These are phyloP conservation scores for Sebastes reedi DNA, from an alignment of 2,797 vertebrate species.

Conservation along the genomic window DNA sequence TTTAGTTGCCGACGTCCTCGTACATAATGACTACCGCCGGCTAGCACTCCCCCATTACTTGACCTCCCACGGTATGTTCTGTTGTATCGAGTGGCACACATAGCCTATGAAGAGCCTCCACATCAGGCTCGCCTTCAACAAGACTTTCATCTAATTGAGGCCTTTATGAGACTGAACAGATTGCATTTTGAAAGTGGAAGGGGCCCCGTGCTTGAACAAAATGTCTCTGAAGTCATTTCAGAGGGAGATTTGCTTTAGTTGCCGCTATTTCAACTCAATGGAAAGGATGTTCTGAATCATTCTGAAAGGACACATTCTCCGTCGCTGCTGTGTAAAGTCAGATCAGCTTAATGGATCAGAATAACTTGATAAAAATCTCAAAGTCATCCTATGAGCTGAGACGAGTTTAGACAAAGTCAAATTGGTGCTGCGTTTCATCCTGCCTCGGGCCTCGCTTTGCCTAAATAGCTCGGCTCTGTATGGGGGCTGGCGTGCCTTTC, in stretches of 20 bases:
- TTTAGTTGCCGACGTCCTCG: conserved; percentile 22
- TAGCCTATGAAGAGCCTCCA: conserved; percentile 37
- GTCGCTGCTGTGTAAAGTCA: not conserved
- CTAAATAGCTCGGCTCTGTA: not conserved
- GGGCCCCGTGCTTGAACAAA: conserved; percentile 20
- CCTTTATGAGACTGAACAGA: conserved; percentile 46
- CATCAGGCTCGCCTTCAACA: conserved; percentile 16
- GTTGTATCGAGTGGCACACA: conserved; percentile 24
- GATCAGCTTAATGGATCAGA: conserved; percentile 24
- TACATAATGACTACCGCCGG: conserved; percentile 17
- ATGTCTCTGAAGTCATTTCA: conserved; percentile 31
- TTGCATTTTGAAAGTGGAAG: conserved; percentile 35
- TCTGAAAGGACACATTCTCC: conserved; percentile 12
- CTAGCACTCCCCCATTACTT: conserved; percentile 23
- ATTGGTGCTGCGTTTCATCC: not conserved
- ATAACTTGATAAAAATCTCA: conserved; percentile 6
- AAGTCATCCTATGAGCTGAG: not conserved
- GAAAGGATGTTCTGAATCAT: not conserved
- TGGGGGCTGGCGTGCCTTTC: not conserved
- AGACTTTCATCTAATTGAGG: conserved; percentile 40
- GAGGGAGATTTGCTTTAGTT: conserved; percentile 13
- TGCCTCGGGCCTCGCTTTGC: not conserved
- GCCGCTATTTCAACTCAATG: conserved; percentile 13
- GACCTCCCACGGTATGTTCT: conserved; percentile 40
- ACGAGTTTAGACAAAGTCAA: conserved; percentile 4